Evolutionary conservation across 2,888 invertebrate species (phyloP).

Genomic region (Tyria jacobaeae): DNA sequence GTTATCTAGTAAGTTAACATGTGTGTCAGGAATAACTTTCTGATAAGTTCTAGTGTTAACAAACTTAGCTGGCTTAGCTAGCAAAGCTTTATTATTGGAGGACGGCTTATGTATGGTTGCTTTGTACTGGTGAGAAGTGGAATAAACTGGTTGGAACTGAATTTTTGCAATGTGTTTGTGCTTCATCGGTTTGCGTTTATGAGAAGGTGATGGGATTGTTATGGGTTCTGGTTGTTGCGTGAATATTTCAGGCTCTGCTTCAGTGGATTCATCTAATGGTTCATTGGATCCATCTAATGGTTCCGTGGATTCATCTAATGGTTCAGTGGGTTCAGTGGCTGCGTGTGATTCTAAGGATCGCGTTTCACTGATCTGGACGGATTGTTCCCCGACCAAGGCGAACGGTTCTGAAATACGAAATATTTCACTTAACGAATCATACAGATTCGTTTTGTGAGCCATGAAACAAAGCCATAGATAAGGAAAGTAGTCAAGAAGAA

Average conservation of each 20-base stretch:
- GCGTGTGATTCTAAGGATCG: conserved; percentile 52
- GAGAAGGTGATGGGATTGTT: conserved; percentile 43
- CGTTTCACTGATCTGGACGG: conserved; percentile 53
- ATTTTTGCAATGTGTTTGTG: conserved; percentile 40
- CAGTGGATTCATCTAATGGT: conserved; percentile 3
- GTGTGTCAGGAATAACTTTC: conserved; percentile 53
- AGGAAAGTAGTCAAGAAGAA: neutral
- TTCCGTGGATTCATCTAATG: neutral
- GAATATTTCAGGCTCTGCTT: conserved; percentile 7
- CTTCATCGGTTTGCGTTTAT: conserved; percentile 46
- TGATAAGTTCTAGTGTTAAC: conserved; percentile 38
- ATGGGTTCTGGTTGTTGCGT: conserved; percentile 37
- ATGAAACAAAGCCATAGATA: conserved; percentile 46
- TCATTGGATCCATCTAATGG: no score
- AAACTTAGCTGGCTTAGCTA: conserved; percentile 37
- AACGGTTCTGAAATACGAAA: conserved; percentile 73
- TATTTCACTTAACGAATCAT: conserved; percentile 68
- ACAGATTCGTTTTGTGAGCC: conserved; percentile 56
- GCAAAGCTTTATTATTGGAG: conserved; percentile 17
- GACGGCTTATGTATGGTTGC: conserved; percentile 20
- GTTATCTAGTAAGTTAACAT: conserved; percentile 52
- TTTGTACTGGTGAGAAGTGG: conserved; percentile 34
- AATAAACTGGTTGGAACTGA: conserved; percentile 39
- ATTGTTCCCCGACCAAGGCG: conserved; percentile 52
- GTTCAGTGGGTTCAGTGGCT: conserved; percentile 45